Evolutionary conservation across 2,113 vertebrate genomes (phyloP).

Genomic region (Pelecanoides urinatrix): DNA sequence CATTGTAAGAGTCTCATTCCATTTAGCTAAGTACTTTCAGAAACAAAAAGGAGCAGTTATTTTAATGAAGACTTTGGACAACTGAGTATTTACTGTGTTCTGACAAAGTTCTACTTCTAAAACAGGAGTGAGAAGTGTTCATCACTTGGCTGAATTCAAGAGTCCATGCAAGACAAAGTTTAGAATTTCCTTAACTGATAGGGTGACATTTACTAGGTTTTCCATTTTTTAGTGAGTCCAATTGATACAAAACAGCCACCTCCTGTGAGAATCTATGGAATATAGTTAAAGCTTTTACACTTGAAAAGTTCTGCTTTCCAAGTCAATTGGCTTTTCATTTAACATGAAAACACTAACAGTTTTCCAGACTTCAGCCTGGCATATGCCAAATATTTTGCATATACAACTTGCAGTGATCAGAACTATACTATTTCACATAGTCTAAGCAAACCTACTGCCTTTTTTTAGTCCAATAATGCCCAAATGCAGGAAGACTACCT

Average conservation of each 20-base stretch:
- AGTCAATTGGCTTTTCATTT: background rate
- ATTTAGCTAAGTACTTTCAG: conserved; percentile 27
- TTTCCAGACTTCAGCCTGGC: background rate
- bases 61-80: conserved; percentile 5
- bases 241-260: background rate
- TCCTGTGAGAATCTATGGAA: background rate
- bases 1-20: background rate
- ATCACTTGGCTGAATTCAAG: background rate
- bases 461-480: background rate
- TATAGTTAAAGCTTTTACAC: background rate
- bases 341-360: background rate
- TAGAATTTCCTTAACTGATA: background rate
- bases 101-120: background rate
- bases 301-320: background rate
- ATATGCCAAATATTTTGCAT: background rate
- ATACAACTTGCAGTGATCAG: background rate
- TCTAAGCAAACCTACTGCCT: background rate
- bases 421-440: background rate
- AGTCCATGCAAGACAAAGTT: background rate
- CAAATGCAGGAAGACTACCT: background rate
- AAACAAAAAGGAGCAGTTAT: background rate
- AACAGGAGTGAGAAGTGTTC: background rate
- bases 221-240: background rate
- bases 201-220: background rate
- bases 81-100: background rate